These are phyloP conservation scores for Apodemus speciosus DNA, from an alignment of 2,113 vertebrate genomes.

Conservation along the genomic window DNA sequence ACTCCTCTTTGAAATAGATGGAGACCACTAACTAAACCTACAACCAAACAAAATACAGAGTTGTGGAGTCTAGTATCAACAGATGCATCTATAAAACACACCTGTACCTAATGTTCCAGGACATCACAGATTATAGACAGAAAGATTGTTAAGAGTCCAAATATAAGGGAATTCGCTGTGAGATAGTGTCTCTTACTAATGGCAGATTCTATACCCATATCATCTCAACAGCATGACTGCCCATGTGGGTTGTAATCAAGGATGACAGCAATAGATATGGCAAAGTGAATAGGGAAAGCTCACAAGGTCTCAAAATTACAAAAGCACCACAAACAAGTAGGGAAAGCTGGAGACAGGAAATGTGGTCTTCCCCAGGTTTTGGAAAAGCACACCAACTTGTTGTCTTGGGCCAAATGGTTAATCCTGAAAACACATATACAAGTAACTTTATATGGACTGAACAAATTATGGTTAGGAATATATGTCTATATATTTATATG, in stretches of 20 bases:
- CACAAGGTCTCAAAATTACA: neutral
- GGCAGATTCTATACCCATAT: neutral
- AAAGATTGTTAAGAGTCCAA: neutral
- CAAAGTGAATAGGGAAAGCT: neutral
- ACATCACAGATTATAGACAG: neutral
- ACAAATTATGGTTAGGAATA: neutral
- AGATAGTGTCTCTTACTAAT: neutral
- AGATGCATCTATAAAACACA: too few relatives aligned
- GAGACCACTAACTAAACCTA: neutral
- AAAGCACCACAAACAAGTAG: neutral
- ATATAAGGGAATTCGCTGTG: neutral
- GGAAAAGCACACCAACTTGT: neutral
- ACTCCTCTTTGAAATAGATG: too few relatives aligned
- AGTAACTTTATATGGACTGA: neutral
- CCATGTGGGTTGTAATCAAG: neutral
- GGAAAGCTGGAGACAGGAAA: neutral
- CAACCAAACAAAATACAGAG: neutral
- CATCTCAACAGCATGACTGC: neutral
- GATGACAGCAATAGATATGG: neutral
- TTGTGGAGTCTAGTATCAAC: neutral
- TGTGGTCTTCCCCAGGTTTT: neutral
- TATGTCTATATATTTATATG: neutral
- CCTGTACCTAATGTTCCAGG: neutral
- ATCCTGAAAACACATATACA: neutral
- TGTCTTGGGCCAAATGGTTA: neutral